Evolutionary conservation across 2,888 invertebrate genomes (phyloP), one percentile per base, ranked within the genome.

Genomic region (Mesoligia furuncula): DNA sequence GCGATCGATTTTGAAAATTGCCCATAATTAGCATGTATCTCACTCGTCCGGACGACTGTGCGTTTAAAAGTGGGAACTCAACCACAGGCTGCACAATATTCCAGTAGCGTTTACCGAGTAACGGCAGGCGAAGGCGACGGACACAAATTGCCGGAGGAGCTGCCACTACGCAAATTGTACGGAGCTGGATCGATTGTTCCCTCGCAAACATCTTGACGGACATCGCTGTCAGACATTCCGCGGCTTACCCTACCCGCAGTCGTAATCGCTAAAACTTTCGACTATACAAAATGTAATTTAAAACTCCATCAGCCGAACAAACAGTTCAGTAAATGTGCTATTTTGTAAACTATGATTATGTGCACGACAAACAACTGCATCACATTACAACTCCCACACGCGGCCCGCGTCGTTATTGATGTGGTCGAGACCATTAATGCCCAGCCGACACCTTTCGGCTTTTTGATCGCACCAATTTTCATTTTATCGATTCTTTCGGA

Each of bases 1-100:
- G 87, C 95, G 93, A 95, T 95, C 96, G 95, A 95, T 96, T 96
- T 96, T 96, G 94, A 96, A 96, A 96, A 96, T 96, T 96, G 93
- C 95, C 95, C 94, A 93, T 95, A 96, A 96, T 96, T 96, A 96
- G 95, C 94, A 93, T 95, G 95, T 95, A 95, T 96, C 95, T 95
- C 94, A 94, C 93, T 95, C 93, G 94, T 91, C 92, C 91, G 93
- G 93, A 93, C 93, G 93, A 94, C 92, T 94, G 93, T 94, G 91
- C 95, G 93, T 95, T 95, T 95, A 94, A 96, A 94, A 94, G 91
- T 93, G 95, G 93, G 93, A 94, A 92, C 90, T 88, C 94, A 93
- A 95, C 95, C 95, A 95, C 95, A 94, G 95, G 93, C 93, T 94
- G 92, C 92, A 93, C 91, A 91, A 93, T 95, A 96, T 95, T 96